Conservation (phyloP, 2,797 vertebrate genomes). For the Rhadinocentrus ornatus region DNA sequence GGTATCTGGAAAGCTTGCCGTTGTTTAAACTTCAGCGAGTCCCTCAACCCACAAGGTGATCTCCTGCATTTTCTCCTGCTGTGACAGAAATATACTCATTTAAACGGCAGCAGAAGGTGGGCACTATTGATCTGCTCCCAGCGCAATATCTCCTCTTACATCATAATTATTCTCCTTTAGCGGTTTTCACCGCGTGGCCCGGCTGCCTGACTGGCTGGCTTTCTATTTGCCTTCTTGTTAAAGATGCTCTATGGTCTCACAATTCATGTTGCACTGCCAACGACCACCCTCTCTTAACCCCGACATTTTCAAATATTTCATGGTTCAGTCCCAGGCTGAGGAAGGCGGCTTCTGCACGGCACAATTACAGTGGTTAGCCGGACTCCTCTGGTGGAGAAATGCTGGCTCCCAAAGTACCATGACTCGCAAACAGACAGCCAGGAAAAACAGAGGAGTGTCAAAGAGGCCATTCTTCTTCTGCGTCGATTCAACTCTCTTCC, state of each 20-base stretch:
- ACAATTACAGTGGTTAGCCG: constrained; percentile 83
- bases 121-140: constrained; percentile 77
- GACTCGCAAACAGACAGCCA: constrained; percentile 70
- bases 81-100: constrained; percentile 73
- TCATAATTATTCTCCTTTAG: constrained; percentile 78
- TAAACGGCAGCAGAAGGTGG: constrained; percentile 67
- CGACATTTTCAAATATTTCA: constrained; percentile 79
- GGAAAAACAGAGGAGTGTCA: constrained; percentile 75
- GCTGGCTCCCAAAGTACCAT: constrained; percentile 73
- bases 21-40: constrained; percentile 68
- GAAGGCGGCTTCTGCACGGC: constrained; percentile 68
- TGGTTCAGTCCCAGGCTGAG: constrained; percentile 77
- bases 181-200: constrained; percentile 58
- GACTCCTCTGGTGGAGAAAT: constrained; percentile 73
- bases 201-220: constrained; percentile 55
- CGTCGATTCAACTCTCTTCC: constrained; percentile 29
- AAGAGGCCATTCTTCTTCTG: constrained; percentile 56
- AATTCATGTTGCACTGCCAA: constrained; percentile 73
- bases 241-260: constrained; percentile 73
- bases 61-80: constrained; percentile 71
- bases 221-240: constrained; percentile 71
- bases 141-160: constrained; percentile 78
- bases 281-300: constrained; percentile 74
- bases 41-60: constrained; percentile 71
- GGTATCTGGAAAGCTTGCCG: constrained; percentile 62